phyloP scores from a whole-genome alignment of 2,113 vertebrate genomes.

The Elgaria multicarinata region DNA sequence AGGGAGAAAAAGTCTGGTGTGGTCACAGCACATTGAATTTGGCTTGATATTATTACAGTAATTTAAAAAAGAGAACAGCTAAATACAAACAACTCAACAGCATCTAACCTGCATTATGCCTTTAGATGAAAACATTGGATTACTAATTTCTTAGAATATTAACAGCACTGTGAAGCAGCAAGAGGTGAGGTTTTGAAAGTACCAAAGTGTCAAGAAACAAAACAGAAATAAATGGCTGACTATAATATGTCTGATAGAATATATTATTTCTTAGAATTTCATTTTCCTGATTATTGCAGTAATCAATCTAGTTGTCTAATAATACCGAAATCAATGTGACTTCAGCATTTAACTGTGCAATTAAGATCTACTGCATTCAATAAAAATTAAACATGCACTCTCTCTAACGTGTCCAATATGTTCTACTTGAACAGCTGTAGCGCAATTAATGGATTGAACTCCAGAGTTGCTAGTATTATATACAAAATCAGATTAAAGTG shows the following conservation, averaged over 20 bases:
- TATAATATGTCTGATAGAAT: neutral
- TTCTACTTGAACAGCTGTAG: neutral
- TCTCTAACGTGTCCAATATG: neutral
- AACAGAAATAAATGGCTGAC: neutral
- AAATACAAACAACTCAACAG: neutral
- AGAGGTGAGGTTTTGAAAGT: neutral
- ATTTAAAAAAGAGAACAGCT: neutral
- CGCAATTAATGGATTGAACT: neutral
- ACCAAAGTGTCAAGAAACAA: neutral
- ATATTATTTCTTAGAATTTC: neutral
- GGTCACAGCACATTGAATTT: neutral
- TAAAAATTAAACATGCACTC: neutral
- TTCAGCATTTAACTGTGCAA: neutral
- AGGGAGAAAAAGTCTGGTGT: neutral
- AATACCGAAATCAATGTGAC: neutral
- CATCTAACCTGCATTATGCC: neutral
- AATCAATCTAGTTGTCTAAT: neutral
- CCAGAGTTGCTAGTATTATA: neutral
- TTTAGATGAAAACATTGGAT: neutral
- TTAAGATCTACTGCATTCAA: neutral
- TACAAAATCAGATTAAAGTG: neutral
- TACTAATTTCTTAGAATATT: neutral
- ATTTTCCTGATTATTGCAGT: neutral
- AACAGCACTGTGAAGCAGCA: neutral
- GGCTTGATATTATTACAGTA: too few relatives aligned